phyloP scores from a whole-genome alignment of 2,888 invertebrate genomes.

The Plebejus melissa region DNA sequence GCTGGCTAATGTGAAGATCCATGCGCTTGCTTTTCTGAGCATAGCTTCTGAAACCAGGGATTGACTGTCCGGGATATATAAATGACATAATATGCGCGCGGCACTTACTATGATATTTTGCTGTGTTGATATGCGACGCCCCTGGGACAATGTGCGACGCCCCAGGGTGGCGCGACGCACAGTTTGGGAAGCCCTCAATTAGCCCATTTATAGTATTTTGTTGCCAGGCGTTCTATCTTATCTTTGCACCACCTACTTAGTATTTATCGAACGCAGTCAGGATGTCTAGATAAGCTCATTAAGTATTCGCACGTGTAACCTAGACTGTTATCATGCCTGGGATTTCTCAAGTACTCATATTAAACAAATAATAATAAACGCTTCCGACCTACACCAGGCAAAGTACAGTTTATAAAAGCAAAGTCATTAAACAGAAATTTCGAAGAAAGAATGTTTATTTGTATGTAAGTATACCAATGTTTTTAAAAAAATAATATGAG shows the following conservation, averaged over 20 bases:
- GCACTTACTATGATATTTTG: no score
- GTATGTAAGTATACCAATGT: no score
- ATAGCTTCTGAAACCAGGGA: no score
- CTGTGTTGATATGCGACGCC: no score
- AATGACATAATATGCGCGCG: no score
- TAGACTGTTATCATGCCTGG: constrained; percentile 19
- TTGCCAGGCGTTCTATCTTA: constrained; percentile 20
- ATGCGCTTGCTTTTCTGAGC: no score
- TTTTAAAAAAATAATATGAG: no score
- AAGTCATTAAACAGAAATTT: neutral
- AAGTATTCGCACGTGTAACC: constrained; percentile 27
- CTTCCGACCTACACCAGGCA: constrained; percentile 2
- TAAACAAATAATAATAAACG: constrained; percentile 15
- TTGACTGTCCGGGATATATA: no score
- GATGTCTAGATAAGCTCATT: constrained; percentile 21
- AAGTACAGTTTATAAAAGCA: neutral
- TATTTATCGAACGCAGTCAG: constrained; percentile 21
- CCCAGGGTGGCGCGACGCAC: no score
- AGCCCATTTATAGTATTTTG: constrained; percentile 2
- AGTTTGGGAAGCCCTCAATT: neutral
- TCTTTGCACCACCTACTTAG: constrained; percentile 11
- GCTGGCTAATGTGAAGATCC: no score
- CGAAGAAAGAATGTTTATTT: no score
- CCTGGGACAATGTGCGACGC: no score
- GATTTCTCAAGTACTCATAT: neutral